Evolutionary conservation across 2,797 vertebrate species (phyloP).

Genomic region (Liparis tanakae): DNA sequence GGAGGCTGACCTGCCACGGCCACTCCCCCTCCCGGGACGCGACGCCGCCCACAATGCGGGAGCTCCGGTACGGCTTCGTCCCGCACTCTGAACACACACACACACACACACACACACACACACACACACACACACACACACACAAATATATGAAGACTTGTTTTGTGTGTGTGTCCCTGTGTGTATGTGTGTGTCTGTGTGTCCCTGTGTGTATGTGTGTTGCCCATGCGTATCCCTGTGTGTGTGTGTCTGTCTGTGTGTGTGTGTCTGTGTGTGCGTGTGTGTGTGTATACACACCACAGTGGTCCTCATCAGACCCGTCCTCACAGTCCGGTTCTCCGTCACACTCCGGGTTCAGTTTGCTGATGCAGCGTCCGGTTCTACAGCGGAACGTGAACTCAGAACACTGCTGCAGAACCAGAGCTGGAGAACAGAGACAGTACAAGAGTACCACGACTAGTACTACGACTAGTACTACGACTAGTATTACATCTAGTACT

Average conservation of each 20-base stretch:
- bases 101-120: constrained; percentile 4
- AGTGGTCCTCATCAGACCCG: constrained; percentile 88
- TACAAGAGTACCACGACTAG: neutral
- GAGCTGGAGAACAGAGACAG: constrained; percentile 43
- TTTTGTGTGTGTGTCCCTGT: no score
- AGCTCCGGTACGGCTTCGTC: constrained; percentile 75
- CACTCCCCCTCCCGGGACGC: constrained; percentile 85
- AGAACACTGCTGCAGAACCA: constrained; percentile 78
- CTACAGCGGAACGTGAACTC: constrained; percentile 85
- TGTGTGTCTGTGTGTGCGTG: neutral
- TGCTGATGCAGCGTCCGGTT: constrained; percentile 84
- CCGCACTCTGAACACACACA: constrained; percentile 84
- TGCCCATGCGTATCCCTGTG: no score
- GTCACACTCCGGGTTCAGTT: constrained; percentile 91
- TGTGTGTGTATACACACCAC: constrained; percentile 75
- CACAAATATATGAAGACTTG: neutral
- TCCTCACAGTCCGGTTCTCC: constrained; percentile 87
- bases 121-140: constrained; percentile 11
- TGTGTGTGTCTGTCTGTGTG: neutral
- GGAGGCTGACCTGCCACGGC: constrained; percentile 98
- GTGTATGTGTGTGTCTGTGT: neutral
- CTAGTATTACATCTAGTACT: neutral
- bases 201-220: neutral
- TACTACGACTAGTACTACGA: neutral
- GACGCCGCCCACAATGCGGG: constrained; percentile 89